Base-by-base conservation (phyloP, 2,888 invertebrate species). In the Lepidocyrtoides sp. region DNA sequence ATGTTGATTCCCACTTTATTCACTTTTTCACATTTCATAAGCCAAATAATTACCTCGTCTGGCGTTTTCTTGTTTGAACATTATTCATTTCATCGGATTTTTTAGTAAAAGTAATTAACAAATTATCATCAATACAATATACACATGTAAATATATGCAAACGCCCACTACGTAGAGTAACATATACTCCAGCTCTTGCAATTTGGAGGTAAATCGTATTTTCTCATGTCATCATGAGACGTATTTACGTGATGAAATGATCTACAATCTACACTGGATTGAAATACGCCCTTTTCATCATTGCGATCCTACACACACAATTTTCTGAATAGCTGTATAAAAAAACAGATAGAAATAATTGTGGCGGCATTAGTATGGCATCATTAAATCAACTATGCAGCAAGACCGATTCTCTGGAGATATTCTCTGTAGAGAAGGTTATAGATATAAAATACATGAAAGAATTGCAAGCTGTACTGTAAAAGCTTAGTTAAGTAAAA, bases 71-170 rank as follows among this genome's bases (percentile, higher is more conserved):
- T 8, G n/a, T 44, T 44, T 8, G 2, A 1, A 8, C 44, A 36
- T 57, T 72, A 54, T 72, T 57, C 41, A 85, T 57, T 72, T 69
- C 85, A 54, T 36, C 85, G 85, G 85, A 85, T 85, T 85, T 85
- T 85, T 85, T 26, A n/a, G 36, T 8, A 1, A 12, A 44, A 44
- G 8, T 8, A 44, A 44, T 44, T n/a, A n/a, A n/a, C n/a, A n/a
- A 44, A 44, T 44, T 44, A 44, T 44, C 44, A 5, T 44, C 8
- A 1, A 36, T 44, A 8, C 44, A 44, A 1, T 36, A 44, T 1
- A 44, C n/a, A n/a, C n/a, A 44, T 1, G 44, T 44, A 2, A 12
- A 8, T 14, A 44, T 44, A 36, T 8, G 8, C 36, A 36, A 3
- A 36, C 36, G 36, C 36, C 36, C 8, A 36, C 36, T 36, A 5